Conservation (phyloP, 2,113 vertebrate genomes). For the Peucedramus taeniatus region DNA sequence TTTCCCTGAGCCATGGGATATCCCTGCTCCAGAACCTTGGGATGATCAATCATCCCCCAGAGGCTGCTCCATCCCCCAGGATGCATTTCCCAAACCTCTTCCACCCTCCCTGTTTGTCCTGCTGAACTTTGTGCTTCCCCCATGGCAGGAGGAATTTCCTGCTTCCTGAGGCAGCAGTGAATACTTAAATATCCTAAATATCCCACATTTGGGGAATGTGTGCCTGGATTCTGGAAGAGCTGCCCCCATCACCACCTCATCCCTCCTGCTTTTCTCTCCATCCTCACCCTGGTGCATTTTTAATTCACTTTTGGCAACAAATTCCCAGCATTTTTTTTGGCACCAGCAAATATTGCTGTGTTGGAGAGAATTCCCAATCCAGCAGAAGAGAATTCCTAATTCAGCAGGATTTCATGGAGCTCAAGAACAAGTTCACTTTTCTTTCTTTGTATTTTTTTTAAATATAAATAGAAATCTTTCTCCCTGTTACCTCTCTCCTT, state of each 20-base stretch:
- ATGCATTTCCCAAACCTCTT: neutral
- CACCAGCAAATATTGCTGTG: neutral
- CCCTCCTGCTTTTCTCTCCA: neutral
- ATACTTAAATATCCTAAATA: neutral
- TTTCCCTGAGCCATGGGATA: neutral
- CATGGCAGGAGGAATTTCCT: conserved; percentile 6
- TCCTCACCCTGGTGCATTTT: neutral
- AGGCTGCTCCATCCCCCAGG: neutral
- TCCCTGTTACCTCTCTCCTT: conserved; percentile 34
- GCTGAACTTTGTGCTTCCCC: neutral
- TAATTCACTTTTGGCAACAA: neutral
- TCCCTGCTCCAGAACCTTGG: neutral
- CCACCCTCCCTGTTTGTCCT: neutral
- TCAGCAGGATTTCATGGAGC: neutral
- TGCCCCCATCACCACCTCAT: neutral
- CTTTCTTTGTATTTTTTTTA: neutral
- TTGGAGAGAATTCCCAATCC: neutral
- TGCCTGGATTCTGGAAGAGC: neutral
- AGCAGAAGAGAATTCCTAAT: neutral
- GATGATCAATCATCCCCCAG: neutral
- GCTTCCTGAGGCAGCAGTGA: neutral
- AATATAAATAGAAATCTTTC: neutral
- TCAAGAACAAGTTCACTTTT: neutral
- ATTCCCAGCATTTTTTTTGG: neutral
- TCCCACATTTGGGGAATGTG: neutral